Evolutionary conservation across 2,888 invertebrate species (phyloP).

Genomic region (Synergus japonicus): DNA sequence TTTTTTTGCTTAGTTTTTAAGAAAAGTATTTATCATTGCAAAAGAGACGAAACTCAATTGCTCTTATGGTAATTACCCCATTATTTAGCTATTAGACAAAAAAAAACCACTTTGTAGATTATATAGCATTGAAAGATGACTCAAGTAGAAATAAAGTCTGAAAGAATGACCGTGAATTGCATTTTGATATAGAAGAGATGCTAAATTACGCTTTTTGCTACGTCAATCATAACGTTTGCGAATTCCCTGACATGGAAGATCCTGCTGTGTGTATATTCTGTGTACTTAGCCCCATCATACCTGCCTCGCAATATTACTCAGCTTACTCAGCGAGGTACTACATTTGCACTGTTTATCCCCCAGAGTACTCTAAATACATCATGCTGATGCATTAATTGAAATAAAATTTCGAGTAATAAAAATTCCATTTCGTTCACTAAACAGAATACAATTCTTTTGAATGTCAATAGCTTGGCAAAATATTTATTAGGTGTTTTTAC

Average conservation of each 20-base stretch:
- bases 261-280: background rate
- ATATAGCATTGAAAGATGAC: background rate
- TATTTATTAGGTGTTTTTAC: no score
- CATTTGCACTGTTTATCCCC: background rate
- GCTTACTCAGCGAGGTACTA: background rate
- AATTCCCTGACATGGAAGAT: background rate
- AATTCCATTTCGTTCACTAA: background rate
- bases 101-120: background rate
- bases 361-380: background rate
- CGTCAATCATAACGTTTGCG: background rate
- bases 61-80: background rate
- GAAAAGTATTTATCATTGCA: no score
- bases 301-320: background rate
- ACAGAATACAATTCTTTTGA: background rate
- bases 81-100: background rate
- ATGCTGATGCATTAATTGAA: background rate
- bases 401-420: background rate
- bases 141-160: background rate
- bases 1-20: no score
- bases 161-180: constrained; percentile 7
- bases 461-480: no score
- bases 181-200: background rate
- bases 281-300: constrained; percentile 5
- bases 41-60: no score
- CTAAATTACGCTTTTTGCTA: background rate